Evolutionary conservation across 2,797 vertebrate species (phyloP).

Genomic region (Coreius guichenoti): DNA sequence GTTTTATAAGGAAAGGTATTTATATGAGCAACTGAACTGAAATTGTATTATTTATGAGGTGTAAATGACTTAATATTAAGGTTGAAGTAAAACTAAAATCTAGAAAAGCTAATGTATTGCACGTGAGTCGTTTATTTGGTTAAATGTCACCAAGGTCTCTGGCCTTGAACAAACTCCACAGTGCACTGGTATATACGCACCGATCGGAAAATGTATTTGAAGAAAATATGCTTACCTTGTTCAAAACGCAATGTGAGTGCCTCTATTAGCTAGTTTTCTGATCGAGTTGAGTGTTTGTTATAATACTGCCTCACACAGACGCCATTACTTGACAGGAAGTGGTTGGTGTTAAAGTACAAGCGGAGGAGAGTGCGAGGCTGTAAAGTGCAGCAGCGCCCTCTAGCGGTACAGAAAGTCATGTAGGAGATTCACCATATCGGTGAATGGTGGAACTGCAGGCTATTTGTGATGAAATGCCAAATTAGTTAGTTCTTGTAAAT

Average conservation of each 20-base stretch:
- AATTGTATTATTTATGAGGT: neutral
- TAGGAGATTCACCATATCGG: neutral
- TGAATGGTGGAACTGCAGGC: neutral
- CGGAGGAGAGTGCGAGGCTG: accelerated
- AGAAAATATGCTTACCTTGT: conserved; percentile 52
- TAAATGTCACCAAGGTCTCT: conserved; percentile 49
- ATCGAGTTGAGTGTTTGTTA: conserved; percentile 34
- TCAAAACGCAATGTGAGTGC: neutral
- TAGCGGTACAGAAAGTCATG: neutral
- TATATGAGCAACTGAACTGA: neutral
- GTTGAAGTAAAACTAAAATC: neutral
- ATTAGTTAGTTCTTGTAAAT: neutral
- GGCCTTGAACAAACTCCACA: conserved; percentile 66
- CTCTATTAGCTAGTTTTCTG: neutral
- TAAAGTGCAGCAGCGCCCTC: conserved; percentile 56
- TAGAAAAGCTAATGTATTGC: neutral
- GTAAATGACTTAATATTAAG: too few relatives aligned
- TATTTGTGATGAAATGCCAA: neutral
- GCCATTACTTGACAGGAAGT: conserved; percentile 73
- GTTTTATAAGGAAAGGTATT: neutral
- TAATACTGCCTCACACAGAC: conserved; percentile 60
- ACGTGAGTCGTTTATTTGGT: conserved; percentile 15
- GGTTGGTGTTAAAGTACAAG: neutral
- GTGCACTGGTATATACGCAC: neutral
- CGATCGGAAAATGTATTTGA: neutral